A percentile compares a stretch with the other conserved stretches of the same genome.
Evolutionary conservation across 2,888 invertebrate genomes (phyloP).

Genomic region (Eumacrocentrus americanus): DNA sequence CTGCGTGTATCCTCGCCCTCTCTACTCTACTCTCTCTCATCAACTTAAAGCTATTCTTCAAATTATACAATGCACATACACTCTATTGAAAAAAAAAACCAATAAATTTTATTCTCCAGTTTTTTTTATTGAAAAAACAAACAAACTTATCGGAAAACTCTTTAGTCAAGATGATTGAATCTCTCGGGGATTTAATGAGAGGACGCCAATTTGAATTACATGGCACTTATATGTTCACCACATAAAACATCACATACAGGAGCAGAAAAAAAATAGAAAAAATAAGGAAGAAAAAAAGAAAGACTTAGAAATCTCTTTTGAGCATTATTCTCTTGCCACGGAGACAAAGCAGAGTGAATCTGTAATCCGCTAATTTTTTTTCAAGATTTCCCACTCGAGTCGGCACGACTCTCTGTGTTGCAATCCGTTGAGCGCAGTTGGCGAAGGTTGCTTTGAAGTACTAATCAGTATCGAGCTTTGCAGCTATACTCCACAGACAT

Average conservation of each 20-base stretch:
- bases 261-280: conserved; percentile 22
- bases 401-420: not conserved
- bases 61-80: too few relatives aligned
- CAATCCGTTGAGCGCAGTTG: conserved; percentile 20
- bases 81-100: too few relatives aligned
- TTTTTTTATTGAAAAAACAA: not conserved
- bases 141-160: conserved; percentile 18
- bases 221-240: conserved; percentile 43
- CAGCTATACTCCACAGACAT: not conserved
- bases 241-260: too few relatives aligned
- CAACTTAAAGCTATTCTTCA: not conserved
- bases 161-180: conserved; percentile 10
- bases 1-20: not conserved
- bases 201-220: conserved; percentile 56
- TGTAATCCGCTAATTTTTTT: conserved; percentile 57
- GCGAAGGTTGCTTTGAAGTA: conserved; percentile 51
- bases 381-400: conserved; percentile 30
- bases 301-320: conserved; percentile 13
- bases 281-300: conserved; percentile 16
- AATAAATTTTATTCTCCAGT: too few relatives aligned
- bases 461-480: conserved; percentile 54
- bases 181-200: conserved; percentile 39
- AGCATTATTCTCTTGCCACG: conserved; percentile 37
- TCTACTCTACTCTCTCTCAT: not conserved
- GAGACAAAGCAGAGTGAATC: conserved; percentile 51